Conservation (phyloP, 1,140 invertebrate genomes). For the Potamilus streckersoni region DNA sequence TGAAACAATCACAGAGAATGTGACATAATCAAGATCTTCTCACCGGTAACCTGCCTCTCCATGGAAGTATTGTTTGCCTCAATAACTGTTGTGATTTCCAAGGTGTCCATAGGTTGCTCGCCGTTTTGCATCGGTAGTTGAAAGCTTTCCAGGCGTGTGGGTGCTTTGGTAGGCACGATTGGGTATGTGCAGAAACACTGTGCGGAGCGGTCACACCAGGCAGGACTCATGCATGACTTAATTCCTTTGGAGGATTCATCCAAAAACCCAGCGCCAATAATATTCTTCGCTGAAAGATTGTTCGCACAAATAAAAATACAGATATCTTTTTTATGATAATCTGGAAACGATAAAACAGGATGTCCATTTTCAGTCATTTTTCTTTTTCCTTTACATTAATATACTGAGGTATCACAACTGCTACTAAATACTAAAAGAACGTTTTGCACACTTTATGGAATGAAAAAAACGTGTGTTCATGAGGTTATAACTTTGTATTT, state of each 20-base stretch:
- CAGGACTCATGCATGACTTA: constrained; percentile 39
- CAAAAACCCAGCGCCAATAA: too few species aligned
- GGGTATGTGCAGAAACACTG: constrained; percentile 20
- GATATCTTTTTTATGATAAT: too few species aligned
- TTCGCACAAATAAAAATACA: too few species aligned
- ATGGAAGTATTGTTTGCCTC: constrained; percentile 23
- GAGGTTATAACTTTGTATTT: too few species aligned
- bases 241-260: constrained; percentile 40
- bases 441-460: too few species aligned
- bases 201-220: constrained; percentile 50
- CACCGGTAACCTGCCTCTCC: constrained; percentile 1
- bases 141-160: constrained; percentile 22
- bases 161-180: background rate
- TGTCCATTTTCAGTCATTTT: too few species aligned
- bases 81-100: constrained; percentile 33
- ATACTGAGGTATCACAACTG: too few species aligned
- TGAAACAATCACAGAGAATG: background rate
- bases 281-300: too few species aligned
- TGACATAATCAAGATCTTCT: background rate
- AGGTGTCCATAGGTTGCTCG: background rate
- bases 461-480: too few species aligned
- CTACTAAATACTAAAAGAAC: too few species aligned
- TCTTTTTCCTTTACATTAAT: too few species aligned
- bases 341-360: too few species aligned
- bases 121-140: constrained; percentile 11